Conservation (phyloP, 2,797 vertebrate genomes). For the Selene dorsalis region DNA sequence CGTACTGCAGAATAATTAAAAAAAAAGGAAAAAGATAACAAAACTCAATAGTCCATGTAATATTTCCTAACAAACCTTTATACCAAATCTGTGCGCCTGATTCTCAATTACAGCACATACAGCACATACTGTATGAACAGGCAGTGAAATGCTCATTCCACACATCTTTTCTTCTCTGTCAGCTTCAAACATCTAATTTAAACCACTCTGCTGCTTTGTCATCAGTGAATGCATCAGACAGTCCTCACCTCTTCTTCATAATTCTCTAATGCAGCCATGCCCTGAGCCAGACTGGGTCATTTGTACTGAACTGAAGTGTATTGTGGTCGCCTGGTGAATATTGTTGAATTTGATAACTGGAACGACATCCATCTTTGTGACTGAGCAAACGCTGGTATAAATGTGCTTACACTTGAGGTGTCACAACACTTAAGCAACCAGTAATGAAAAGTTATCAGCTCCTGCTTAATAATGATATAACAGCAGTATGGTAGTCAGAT, state of each 20-base stretch:
- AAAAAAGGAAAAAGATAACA: neutral
- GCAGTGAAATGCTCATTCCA: constrained; percentile 83
- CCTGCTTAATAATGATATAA: neutral
- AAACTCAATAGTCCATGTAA: constrained; percentile 52
- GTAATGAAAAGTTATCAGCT: neutral
- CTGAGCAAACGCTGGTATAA: neutral
- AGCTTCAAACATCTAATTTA: constrained; percentile 29
- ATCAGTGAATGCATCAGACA: constrained; percentile 28
- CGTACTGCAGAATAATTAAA: constrained; percentile 65
- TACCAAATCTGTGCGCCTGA: constrained; percentile 64
- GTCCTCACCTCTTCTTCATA: constrained; percentile 19
- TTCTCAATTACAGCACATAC: constrained; percentile 71
- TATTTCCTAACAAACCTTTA: constrained; percentile 67
- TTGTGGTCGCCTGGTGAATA: neutral
- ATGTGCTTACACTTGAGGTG: neutral
- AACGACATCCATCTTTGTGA: constrained; percentile 3
- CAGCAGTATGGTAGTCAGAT: neutral
- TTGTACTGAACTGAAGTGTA: constrained; percentile 19
- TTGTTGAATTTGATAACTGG: neutral
- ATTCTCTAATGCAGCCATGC: constrained; percentile 18
- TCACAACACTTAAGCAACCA: neutral
- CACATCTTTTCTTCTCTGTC: constrained; percentile 43
- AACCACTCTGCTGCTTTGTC: constrained; percentile 27
- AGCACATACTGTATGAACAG: constrained; percentile 73
- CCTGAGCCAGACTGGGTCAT: constrained; percentile 46